Evolutionary conservation across 2,888 invertebrate species (phyloP), one percentile per base, ranked within the genome.

Genomic region (Halictus quadricinctus): DNA sequence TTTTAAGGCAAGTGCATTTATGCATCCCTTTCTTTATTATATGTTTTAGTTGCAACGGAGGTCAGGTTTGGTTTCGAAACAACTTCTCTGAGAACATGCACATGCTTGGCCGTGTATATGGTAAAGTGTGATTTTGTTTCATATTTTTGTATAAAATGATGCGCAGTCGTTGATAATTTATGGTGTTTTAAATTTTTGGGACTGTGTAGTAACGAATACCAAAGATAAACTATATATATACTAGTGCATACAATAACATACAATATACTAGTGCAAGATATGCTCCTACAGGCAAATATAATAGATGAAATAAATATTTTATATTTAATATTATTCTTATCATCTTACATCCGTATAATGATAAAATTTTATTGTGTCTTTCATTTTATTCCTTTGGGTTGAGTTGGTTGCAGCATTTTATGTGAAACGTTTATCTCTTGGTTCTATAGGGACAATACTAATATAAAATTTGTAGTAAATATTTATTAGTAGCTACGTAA

Each of bases 1-100:
- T 21, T 13, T n/a, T 21, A 72, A 15, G 54, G 64, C 29, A 43
- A 64, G n/a, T 72, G 46, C 15, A 76, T 54, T 76, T 15, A 76
- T 54, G 66, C n/a, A 72, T 66, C 12, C 2, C 13, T 48, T 54
- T 58, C 13, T 25, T n/a, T 8, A 36, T 10, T 66, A 18, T 76
- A 72, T 76, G 76, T 83, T 83, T 83, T 76, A 76, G 76, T 73
- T 66, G 21, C 81, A 66, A 43, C n/a, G 48, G 21, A 25, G 54
- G 25, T 69, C 46, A 69, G 2, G 21, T 54, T 48, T 72, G 21
- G 25, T n/a, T 46, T 15, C 13, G 21, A 50, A n/a, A 8, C 13
- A 58, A 76, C 10, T 36, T 64, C 75, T 13, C 15, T 43, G 48
- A 76, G 46, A 36, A 25, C n/a, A 66, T 21, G 64, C 50, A 54